phyloP scores from a whole-genome alignment of 2,113 vertebrate species.

The Xiphophorus couchianus region DNA sequence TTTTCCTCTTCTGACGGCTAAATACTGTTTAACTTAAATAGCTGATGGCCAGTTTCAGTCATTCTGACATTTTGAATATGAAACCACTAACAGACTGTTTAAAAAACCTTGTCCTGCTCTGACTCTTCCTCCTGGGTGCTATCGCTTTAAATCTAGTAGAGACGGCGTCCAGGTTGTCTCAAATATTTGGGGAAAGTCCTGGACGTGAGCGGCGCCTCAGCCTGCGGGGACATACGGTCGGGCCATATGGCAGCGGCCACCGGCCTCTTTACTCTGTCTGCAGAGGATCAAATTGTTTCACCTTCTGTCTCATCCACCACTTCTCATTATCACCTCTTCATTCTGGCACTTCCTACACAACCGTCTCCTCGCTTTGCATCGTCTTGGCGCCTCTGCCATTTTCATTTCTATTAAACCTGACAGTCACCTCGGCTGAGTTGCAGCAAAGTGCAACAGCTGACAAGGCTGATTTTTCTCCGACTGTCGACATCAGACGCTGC shows the following conservation, averaged over 20 bases:
- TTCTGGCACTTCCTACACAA: not conserved
- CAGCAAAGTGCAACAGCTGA: conserved; percentile 44
- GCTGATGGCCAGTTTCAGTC: no score
- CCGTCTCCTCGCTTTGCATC: not conserved
- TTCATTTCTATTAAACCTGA: conserved; percentile 27
- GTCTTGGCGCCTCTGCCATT: conserved; percentile 7
- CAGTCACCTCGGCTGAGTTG: conserved; percentile 17
- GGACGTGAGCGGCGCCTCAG: conserved; percentile 35
- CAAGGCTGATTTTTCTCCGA: conserved; percentile 21
- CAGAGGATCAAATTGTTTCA: conserved; percentile 61
- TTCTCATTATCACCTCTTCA: conserved; percentile 19
- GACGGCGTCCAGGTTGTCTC: conserved; percentile 39
- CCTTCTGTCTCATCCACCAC: conserved; percentile 51
- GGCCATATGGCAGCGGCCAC: conserved; percentile 64
- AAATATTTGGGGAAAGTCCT: conserved; percentile 28
- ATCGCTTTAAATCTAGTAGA: not conserved
- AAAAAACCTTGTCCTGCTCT: no score
- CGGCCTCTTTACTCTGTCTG: conserved; percentile 53
- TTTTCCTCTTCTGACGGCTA: no score
- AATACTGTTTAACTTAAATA: no score
- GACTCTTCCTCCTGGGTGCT: no score
- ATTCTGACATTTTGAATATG: no score
- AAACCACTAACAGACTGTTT: no score
- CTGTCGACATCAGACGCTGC: conserved; percentile 28
- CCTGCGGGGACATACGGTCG: conserved; percentile 68